Conservation (phyloP, 2,113 vertebrate species). For the Ardeotis arabs region DNA sequence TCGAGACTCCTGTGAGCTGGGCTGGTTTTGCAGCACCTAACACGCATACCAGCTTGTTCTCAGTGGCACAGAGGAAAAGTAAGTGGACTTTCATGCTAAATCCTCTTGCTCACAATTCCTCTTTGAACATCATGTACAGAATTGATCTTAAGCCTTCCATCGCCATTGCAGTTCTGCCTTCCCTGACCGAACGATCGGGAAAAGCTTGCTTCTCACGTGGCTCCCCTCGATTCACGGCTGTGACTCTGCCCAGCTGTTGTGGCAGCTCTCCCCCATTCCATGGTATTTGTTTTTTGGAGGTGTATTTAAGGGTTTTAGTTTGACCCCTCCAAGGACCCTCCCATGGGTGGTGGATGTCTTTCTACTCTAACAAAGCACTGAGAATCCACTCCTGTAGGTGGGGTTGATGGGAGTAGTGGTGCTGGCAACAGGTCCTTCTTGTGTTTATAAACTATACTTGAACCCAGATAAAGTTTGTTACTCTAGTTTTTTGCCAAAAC, state of each 20-base stretch:
- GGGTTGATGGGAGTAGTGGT: constrained; percentile 8
- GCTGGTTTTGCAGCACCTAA: neutral
- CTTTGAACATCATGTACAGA: neutral
- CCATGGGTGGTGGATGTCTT: neutral
- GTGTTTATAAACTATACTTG: constrained; percentile 61
- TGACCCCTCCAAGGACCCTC: neutral
- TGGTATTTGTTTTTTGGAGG: neutral
- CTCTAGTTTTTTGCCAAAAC: constrained; percentile 71
- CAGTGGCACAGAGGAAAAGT: neutral
- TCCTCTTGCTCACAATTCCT: neutral
- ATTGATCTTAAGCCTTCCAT: neutral
- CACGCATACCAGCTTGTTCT: neutral
- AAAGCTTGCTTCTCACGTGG: neutral
- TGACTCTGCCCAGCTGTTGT: neutral
- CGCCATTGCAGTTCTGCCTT: neutral
- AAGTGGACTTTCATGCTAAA: neutral
- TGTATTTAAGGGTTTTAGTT: constrained; percentile 6
- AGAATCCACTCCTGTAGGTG: neutral
- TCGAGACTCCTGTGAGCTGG: neutral
- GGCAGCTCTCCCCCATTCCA: neutral
- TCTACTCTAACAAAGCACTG: neutral
- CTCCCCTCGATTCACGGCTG: neutral
- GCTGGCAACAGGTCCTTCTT: constrained; percentile 39
- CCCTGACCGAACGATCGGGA: neutral
- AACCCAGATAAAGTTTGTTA: constrained; percentile 61